These are phyloP conservation scores for Corythornis vintsioides DNA, from an alignment of 2,113 vertebrate species.

Conservation along the genomic window DNA sequence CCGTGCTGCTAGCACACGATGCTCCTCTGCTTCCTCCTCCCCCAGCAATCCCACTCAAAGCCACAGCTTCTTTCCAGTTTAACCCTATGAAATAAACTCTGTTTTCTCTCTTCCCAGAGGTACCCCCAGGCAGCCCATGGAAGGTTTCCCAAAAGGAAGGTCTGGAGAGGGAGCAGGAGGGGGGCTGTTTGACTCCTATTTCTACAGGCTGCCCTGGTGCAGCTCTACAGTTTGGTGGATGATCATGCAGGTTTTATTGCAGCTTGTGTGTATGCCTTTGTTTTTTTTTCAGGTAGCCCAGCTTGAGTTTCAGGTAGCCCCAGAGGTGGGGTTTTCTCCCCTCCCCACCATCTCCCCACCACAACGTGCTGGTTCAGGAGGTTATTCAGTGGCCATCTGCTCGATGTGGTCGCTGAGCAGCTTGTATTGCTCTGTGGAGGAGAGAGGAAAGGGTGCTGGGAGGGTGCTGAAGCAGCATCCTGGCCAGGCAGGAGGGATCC, in stretches of 20 bases:
- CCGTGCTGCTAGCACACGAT: fast-evolving
- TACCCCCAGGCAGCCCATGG: background rate
- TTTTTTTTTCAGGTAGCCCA: background rate
- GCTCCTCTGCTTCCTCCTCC: background rate
- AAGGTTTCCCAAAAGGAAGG: background rate
- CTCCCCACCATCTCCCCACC: background rate
- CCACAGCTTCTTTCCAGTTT: background rate
- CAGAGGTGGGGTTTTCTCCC: background rate
- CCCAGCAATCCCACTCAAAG: background rate
- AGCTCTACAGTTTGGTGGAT: constrained; percentile 16
- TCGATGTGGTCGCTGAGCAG: constrained; percentile 94
- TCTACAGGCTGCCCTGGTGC: constrained; percentile 38
- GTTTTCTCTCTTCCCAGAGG: background rate
- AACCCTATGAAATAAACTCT: fast-evolving
- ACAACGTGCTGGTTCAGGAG: fast-evolving
- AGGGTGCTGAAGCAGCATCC: background rate
- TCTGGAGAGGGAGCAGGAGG: background rate
- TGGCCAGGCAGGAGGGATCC: fast-evolving
- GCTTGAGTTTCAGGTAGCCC: background rate
- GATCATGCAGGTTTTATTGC: constrained; percentile 73
- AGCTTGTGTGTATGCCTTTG: background rate
- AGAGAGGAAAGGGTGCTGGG: background rate
- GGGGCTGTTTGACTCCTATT: constrained; percentile 14
- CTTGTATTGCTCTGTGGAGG: constrained; percentile 90
- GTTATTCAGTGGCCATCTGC: constrained; percentile 87